Conservation (phyloP, 2,113 vertebrate species). For the Rhinopithecus roxellana region DNA sequence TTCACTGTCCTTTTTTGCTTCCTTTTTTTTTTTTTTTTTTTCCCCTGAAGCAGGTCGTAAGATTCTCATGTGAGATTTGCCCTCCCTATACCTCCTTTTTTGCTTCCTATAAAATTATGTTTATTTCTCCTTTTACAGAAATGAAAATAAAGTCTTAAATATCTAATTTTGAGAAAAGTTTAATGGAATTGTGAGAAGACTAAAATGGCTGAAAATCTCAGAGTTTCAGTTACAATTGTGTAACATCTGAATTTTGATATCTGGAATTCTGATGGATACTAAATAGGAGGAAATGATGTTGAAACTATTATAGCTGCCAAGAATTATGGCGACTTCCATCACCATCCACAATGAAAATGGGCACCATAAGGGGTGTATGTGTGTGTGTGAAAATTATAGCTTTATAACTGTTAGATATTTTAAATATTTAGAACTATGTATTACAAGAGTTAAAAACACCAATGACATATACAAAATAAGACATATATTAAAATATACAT, state of each 20-base stretch:
- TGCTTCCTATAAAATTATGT: background rate
- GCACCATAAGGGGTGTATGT: background rate
- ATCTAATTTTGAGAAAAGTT: background rate
- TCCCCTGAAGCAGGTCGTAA: too few species aligned
- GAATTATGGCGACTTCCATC: background rate
- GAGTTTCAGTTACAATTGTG: background rate
- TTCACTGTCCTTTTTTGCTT: background rate
- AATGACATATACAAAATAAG: background rate
- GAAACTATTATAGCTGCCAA: background rate
- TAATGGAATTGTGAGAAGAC: background rate
- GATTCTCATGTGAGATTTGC: too few species aligned
- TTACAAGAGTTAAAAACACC: background rate
- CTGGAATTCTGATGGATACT: background rate
- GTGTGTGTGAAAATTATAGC: background rate
- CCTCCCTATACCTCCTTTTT: background rate
- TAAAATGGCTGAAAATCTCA: slow-evolving; percentile 7
- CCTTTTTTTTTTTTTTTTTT: background rate
- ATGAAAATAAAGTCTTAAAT: slow-evolving; percentile 10
- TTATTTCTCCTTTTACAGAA: background rate
- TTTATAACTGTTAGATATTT: background rate
- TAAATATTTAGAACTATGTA: background rate
- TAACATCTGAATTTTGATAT: background rate
- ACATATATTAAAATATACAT: background rate
- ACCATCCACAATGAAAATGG: background rate
- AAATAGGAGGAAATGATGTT: background rate